A percentile compares a stretch with the other conserved stretches of the same genome.
Conservation (phyloP, 2,888 invertebrate species). For the Synanthedon andrenaeformis region DNA sequence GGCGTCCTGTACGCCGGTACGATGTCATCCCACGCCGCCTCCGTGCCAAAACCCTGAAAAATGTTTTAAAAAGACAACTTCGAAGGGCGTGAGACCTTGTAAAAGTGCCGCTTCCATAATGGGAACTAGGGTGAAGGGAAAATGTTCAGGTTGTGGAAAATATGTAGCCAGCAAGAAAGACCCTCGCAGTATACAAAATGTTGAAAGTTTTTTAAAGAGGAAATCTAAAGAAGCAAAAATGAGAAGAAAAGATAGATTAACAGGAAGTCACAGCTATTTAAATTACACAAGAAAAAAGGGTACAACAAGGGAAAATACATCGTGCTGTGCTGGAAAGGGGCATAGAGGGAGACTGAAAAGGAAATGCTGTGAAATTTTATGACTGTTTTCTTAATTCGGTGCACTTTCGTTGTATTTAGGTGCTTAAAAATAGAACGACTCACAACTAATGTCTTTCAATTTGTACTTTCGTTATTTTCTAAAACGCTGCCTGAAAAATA, state of each 20-base stretch:
- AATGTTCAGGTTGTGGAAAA: constrained; percentile 35
- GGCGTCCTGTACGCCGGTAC: constrained; percentile 41
- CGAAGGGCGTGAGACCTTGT: constrained; percentile 40
- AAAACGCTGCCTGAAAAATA: no score
- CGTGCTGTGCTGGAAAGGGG: constrained; percentile 48
- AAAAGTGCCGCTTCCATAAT: constrained; percentile 52
- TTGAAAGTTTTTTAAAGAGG: constrained; percentile 34
- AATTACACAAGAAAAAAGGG: constrained; percentile 32
- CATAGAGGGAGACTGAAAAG: constrained; percentile 40
- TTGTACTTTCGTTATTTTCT: no score
- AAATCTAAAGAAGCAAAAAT: constrained; percentile 39
- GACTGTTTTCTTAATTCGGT: constrained; percentile 2
- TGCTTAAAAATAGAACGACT: no score
- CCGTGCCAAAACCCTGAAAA: constrained; percentile 44
- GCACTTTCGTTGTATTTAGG: no score
- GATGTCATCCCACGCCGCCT: constrained; percentile 51
- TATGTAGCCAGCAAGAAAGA: constrained; percentile 16
- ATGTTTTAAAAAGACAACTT: constrained; percentile 38
- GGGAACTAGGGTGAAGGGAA: constrained; percentile 35
- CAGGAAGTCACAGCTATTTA: constrained; percentile 29
- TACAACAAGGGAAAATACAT: constrained; percentile 10
- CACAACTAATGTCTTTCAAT: no score
- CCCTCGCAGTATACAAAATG: constrained; percentile 19
- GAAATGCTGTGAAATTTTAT: constrained; percentile 22
- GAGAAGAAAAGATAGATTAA: constrained; percentile 31